Evolutionary conservation across 2,888 invertebrate genomes (phyloP), one percentile per base, ranked within the genome.

Genomic region (Cartodere bifasciata): DNA sequence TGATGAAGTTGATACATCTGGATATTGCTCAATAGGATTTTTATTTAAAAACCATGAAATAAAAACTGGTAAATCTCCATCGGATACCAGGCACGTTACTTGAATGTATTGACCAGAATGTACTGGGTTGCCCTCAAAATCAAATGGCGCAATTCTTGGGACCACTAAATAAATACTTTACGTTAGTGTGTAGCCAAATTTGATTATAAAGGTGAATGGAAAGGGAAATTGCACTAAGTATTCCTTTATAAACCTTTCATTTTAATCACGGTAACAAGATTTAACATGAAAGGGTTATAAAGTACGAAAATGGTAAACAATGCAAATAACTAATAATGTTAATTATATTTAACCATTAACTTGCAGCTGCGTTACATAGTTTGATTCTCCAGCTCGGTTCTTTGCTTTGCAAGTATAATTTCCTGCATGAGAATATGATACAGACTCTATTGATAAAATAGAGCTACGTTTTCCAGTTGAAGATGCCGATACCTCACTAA

Each of bases 41-140:
- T n/a, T n/a, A n/a, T n/a, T n/a, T n/a, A n/a, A n/a, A n/a, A n/a
- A n/a, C n/a, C 3, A 16, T 6, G 3, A 6, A 21, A 31, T 31
- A 6, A 16, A 11, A 23, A 28, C 20, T 6, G 20, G n/a, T 17
- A 17, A 6, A 17, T 17, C 6, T 6, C 20, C 20, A n/a, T n/a
- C n/a, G n/a, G 70, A 68, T 27, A 72, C 69, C 42, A 72, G 69
- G 54, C 82, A 82, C 28, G 70, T 70, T 11, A 73, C 70, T 21
- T 76, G 75, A 21, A 75, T 70, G 62, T 71, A 68, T 48, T 78
- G 75, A 41, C 75, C 69, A 41, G 75, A 73, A 47, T 77, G 73
- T 36, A 75, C 67, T 29, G 72, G 69, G 38, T 75, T 74, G 32
- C 69, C 67, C 20, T 37, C 40, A 29, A 43, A 43, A 29, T 34